A percentile compares a stretch with the other conserved stretches of the same genome.
These are phyloP conservation scores for Delichon dasypus DNA, from an alignment of 2,797 vertebrate genomes.

Conservation along the genomic window DNA sequence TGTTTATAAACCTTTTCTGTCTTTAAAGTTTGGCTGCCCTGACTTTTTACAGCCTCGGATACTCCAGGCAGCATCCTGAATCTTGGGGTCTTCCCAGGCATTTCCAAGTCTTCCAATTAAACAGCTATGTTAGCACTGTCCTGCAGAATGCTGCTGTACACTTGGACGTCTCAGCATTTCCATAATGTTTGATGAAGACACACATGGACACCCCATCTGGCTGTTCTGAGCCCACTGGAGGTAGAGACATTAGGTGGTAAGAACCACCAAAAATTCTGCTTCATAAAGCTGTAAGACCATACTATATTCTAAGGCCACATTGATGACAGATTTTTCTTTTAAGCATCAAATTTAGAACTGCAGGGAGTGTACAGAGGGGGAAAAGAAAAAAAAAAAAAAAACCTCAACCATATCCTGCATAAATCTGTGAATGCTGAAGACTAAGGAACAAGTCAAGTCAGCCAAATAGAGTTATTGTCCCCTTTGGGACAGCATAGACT, in stretches of 20 bases:
- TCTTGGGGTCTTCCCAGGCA: neutral
- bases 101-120: neutral
- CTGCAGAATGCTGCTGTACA: neutral
- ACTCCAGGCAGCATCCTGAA: neutral
- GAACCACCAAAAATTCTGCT: neutral
- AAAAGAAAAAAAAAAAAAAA: rapidly evolving
- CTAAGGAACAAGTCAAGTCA: neutral
- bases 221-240: neutral
- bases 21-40: neutral
- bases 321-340: neutral
- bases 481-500: neutral
- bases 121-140: neutral
- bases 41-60: neutral
- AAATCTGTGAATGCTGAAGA: neutral
- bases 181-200: neutral
- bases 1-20: neutral
- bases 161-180: neutral
- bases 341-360: neutral
- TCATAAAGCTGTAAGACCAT: neutral
- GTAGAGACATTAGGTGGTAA: neutral
- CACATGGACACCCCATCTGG: neutral
- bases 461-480: neutral
- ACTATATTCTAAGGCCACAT: neutral
- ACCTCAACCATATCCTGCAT: neutral
- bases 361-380: neutral